Evolutionary conservation across 2,113 vertebrate species (phyloP), one percentile per base, ranked within the genome.

Genomic region (Phocoena phocoena): DNA sequence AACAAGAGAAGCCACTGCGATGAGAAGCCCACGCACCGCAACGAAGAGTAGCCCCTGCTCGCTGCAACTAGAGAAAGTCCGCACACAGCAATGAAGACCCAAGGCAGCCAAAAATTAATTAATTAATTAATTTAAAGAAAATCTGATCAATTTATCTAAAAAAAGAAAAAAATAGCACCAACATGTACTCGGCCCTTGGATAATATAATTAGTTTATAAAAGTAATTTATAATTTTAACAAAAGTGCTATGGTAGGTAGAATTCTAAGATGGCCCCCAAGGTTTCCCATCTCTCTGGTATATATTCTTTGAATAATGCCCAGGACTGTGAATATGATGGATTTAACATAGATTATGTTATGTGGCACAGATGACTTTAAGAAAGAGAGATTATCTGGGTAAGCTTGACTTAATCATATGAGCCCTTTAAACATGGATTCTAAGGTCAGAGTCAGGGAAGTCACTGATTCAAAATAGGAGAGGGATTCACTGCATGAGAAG

Each of bases 141-240:
- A 50, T 50, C 50, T 50, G 50, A 15, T 50, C 50, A 5, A 50
- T 14, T 50, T 50, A 50, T 50, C 50, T 50, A 50, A 50, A 50
- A 50, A 50, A 15, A 50, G 50, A 50, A 50, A 50, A 50, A 50
- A 50, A 15, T 50, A 93, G 33, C 18, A 94, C 9, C 38, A 62
- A 65, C 8, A 38, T 82, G 4, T 33, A 41, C 58, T 85, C 63
- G 63, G 4, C 68, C 68, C 60, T 88, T 88, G 33, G 62, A 62
- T 81, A 85, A 90, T 80, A 41, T 47, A 88, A 36, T 96, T 86
- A 79, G 33, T 65, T 96, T 82, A 53, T 86, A 58, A 84, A 95
- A 90, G 47, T 83, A 47, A 74, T 71, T 85, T 76, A 33, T 28
- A 91, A 31, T 93, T 91, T 18, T 93, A 90, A 60, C n/a, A 71